Base-by-base conservation (phyloP, 2,888 invertebrate species). In the Leucoptera coffeella region DNA sequence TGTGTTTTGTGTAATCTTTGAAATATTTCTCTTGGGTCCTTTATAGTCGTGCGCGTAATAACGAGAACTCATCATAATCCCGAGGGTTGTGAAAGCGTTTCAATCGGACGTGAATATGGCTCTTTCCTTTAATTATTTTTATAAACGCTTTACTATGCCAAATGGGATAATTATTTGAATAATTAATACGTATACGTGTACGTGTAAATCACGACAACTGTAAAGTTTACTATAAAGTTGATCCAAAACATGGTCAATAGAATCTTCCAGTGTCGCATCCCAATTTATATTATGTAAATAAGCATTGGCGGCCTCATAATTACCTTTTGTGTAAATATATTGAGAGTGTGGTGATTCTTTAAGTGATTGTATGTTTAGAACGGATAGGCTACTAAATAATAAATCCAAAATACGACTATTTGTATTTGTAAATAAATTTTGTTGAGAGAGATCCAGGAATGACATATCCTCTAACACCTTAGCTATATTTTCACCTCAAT, bases 91-190 rank as follows among this genome's bases (percentile, higher is more conserved):
- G 8, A 12, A 12, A 8, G 4, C 12, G 11, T 12, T 25, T 25
- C 15, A 4, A 25, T 12, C 8, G 11, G 6, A 7, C 12, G 8
- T 19, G 25, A 9, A n/a, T 12, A n/a, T 19, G 6, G 13, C 6
- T 12, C 12, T 25, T 25, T 14, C 20, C 25, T 4, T 12, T 25
- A 9, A 12, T 17, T 9, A 15, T 8, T 12, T 10, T 11, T 25
- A 25, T 19, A 12, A 25, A 13, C n/a, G 25, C 25, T 4, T 10
- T 6, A 25, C 19, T 25, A 7, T 19, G 20, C 25, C 25, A 25
- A n/a, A 25, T n/a, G 3, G 25, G 25, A 19, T 25, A 25, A 10
- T 4, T 9, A 5, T 10, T 9, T 9, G 3, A 8, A 7, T 4
- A n/a, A 9, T 12, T 15, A 7, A n/a, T 4, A 12, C 4, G 10